A percentile compares a stretch with the other conserved stretches of the same genome.
Evolutionary conservation across 2,888 invertebrate species (phyloP).

Genomic region (Nineta flava): DNA sequence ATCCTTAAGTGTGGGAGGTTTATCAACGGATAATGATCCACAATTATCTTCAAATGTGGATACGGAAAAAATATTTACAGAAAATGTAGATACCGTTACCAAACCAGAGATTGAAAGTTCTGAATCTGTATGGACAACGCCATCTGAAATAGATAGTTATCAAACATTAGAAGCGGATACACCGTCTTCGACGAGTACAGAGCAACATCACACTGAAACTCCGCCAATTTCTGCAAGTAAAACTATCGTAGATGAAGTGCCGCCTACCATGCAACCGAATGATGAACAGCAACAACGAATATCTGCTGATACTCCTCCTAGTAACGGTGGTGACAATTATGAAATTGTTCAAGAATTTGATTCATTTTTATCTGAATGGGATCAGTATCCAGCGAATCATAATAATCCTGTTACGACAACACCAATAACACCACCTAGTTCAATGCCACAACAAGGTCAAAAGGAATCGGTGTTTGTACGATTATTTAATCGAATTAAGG

Average conservation of each 20-base stretch:
- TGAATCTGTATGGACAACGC: background rate
- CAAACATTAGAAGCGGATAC: background rate
- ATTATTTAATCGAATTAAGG: conserved; percentile 89
- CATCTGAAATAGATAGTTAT: background rate
- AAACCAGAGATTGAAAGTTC: background rate
- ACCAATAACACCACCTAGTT: conserved; percentile 22
- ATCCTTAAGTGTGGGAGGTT: too few species aligned
- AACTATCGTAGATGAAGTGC: background rate
- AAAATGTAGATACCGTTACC: background rate
- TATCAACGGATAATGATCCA: background rate
- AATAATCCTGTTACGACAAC: conserved; percentile 19
- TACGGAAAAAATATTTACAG: background rate
- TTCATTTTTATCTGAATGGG: conserved; percentile 36
- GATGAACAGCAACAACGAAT: background rate
- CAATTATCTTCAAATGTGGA: background rate
- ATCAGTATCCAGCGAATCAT: conserved; percentile 28
- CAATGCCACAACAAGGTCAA: conserved; percentile 36
- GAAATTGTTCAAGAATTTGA: conserved; percentile 27
- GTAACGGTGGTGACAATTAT: conserved; percentile 15
- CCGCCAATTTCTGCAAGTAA: background rate
- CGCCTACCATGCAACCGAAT: background rate
- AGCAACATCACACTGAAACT: background rate
- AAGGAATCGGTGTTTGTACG: conserved; percentile 94
- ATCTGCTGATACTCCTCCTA: conserved; percentile 2
- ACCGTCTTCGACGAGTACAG: background rate